phyloP scores from a whole-genome alignment of 2,113 vertebrate genomes.

The Colius striatus region DNA sequence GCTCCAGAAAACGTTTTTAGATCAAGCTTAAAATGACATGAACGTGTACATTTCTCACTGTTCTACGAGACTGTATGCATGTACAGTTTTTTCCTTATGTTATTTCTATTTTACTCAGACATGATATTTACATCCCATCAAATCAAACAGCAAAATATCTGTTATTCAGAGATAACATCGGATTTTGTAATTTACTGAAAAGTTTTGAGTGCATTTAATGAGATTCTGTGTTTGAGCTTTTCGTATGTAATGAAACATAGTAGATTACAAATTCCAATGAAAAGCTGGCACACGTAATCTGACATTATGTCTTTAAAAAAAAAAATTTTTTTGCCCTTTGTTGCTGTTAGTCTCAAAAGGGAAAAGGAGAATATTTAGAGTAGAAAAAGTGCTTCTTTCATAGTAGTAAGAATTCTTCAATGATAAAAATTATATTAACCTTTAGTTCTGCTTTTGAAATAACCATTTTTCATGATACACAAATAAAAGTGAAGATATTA shows the following conservation, averaged over 20 bases:
- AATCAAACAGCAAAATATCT: neutral
- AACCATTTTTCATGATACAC: neutral
- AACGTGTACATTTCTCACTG: neutral
- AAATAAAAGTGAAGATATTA: neutral
- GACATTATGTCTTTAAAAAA: neutral
- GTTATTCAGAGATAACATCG: neutral
- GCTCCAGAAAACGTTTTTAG: neutral
- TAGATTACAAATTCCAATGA: neutral
- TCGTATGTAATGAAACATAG: neutral
- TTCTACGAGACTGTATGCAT: neutral
- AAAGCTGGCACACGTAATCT: neutral
- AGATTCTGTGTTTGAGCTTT: neutral
- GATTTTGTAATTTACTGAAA: slow-evolving; percentile 7
- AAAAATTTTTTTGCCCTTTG: neutral
- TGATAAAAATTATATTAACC: neutral
- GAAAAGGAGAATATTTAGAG: neutral
- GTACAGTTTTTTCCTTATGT: neutral
- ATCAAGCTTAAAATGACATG: neutral
- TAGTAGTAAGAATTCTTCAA: neutral
- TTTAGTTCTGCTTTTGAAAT: neutral
- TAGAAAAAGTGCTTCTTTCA: neutral
- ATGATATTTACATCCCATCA: neutral
- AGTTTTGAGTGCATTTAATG: neutral
- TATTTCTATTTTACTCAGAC: neutral
- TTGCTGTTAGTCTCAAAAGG: neutral